phyloP scores from a whole-genome alignment of 1,140 invertebrate species.

The Platyscapa corneri region DNA sequence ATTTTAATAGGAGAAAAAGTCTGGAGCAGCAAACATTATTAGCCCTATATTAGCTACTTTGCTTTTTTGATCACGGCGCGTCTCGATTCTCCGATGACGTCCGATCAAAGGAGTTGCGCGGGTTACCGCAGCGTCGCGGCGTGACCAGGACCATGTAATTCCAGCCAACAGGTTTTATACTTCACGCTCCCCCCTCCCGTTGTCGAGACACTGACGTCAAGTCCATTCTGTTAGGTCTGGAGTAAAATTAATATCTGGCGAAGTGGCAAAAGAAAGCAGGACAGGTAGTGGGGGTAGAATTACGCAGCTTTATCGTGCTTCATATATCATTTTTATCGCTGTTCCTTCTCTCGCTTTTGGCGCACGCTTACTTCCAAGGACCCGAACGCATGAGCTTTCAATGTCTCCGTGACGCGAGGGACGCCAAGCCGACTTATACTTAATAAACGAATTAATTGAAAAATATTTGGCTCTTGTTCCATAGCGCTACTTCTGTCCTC shows the following conservation, averaged over 20 bases:
- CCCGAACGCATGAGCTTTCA: background rate
- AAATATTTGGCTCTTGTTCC: background rate
- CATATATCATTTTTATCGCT: constrained; percentile 36
- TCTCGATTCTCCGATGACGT: background rate
- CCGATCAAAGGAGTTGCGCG: background rate
- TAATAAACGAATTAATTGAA: background rate
- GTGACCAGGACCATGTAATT: background rate
- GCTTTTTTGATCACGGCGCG: no score
- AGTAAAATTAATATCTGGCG: background rate
- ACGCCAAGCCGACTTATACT: no score
- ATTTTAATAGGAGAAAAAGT: background rate
- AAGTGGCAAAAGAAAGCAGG: background rate
- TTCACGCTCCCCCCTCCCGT: no score
- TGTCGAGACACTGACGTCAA: background rate
- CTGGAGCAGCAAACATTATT: background rate
- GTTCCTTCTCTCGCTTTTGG: background rate
- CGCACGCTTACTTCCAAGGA: background rate
- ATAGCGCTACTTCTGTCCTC: background rate
- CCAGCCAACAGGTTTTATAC: background rate
- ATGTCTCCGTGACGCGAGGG: no score
- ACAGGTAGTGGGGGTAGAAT: background rate
- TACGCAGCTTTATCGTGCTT: constrained; percentile 21
- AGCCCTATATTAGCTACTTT: background rate
- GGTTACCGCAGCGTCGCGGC: background rate
- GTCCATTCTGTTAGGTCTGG: no score